Evolutionary conservation across 2,113 vertebrate species (phyloP).

Genomic region (Sporophila hypoxantha): DNA sequence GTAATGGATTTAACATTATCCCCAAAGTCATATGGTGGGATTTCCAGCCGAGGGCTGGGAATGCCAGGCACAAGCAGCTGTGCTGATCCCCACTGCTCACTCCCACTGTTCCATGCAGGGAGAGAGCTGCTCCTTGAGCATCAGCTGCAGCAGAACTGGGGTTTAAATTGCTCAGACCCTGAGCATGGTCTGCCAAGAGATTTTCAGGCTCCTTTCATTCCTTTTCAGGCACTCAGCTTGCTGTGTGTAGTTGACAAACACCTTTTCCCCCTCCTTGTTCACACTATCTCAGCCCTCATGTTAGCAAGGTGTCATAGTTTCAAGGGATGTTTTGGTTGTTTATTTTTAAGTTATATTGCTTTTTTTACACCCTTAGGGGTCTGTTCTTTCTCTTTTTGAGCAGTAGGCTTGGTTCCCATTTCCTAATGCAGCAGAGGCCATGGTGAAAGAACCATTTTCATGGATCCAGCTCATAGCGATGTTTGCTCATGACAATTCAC

Average conservation of each 20-base stretch:
- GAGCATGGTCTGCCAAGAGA: neutral
- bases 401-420: neutral
- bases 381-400: neutral
- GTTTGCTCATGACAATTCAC: fast-evolving
- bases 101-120: too few relatives aligned
- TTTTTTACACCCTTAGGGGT: neutral
- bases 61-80: neutral
- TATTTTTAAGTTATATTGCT: neutral
- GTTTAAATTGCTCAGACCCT: neutral
- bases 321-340: neutral
- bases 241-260: neutral
- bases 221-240: neutral
- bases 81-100: neutral
- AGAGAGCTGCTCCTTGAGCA: neutral
- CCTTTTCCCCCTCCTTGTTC: neutral
- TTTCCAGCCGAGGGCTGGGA: neutral
- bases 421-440: neutral
- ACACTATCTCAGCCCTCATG: neutral
- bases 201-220: neutral
- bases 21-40: slow-evolving; percentile 12
- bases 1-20: slow-evolving; percentile 32
- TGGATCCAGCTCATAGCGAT: neutral
- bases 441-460: neutral
- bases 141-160: neutral
- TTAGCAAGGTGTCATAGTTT: neutral